Percentiles rank a stretch among this genome's conserved stretches.
Conservation (phyloP, 2,888 invertebrate genomes). For the Aphidoletes aphidimyza region DNA sequence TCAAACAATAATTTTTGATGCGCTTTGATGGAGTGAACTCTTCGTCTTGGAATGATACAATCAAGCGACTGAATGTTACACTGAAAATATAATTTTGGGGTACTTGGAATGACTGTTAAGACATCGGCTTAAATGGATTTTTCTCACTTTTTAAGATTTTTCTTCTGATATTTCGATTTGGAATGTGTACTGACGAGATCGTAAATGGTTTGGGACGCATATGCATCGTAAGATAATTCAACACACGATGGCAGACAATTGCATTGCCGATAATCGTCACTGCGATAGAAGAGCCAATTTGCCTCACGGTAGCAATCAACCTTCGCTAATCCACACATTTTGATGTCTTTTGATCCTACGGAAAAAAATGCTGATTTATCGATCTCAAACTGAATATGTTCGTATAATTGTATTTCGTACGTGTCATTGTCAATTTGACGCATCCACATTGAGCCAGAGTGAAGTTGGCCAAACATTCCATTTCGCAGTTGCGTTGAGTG, state of each 20-base stretch:
- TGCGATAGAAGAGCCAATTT: neutral
- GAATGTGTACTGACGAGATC: neutral
- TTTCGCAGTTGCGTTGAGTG: constrained; percentile 78
- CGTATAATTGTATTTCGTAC: neutral
- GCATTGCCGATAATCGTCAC: neutral
- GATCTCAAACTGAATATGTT: neutral
- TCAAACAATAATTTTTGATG: neutral
- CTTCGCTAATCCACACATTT: neutral
- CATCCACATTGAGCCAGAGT: constrained; percentile 74
- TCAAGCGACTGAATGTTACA: neutral
- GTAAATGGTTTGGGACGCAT: neutral
- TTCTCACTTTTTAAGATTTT: neutral
- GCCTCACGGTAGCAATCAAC: neutral
- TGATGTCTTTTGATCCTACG: neutral
- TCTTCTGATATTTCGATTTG: neutral
- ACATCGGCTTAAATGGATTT: too few species aligned
- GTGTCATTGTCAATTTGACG: constrained; percentile 77
- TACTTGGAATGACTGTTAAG: too few species aligned
- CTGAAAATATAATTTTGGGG: too few species aligned
- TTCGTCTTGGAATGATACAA: neutral
- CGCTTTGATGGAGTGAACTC: neutral
- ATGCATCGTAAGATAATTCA: neutral
- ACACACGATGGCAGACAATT: neutral
- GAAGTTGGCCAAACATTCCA: constrained; percentile 77
- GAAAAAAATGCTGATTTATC: neutral